phyloP scores from a whole-genome alignment of 1,140 invertebrate species.

The Drosophila tsacasi region DNA sequence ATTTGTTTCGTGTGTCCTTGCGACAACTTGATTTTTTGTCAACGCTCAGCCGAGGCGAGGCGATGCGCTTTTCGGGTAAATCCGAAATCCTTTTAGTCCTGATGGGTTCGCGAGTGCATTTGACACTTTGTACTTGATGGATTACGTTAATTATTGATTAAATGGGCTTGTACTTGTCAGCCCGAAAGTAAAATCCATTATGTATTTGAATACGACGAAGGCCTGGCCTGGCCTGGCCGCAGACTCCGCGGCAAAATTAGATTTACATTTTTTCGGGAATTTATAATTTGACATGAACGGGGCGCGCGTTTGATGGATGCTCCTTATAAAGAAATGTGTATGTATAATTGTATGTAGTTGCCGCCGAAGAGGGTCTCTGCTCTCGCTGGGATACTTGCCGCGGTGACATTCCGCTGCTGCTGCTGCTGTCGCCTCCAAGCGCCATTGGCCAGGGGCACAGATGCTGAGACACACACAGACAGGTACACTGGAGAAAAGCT shows the following conservation, averaged over 20 bases:
- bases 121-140: conserved; percentile 83
- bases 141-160: conserved; percentile 84
- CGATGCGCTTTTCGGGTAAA: conserved; percentile 48
- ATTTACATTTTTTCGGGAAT: conserved; percentile 72
- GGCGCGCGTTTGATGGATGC: conserved; percentile 75
- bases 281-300: conserved; percentile 72
- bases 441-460: conserved; percentile 19
- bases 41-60: conserved; percentile 44
- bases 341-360: conserved; percentile 12
- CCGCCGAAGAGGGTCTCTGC: conserved; percentile 31
- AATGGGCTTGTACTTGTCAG: conserved; percentile 83
- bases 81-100: conserved; percentile 71
- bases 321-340: conserved; percentile 8
- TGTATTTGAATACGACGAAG: conserved; percentile 63
- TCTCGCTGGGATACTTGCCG: conserved; percentile 29
- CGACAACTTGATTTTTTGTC: conserved; percentile 72
- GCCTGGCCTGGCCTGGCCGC: neutral
- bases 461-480: neutral
- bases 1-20: conserved; percentile 79
- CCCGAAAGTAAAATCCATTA: conserved; percentile 72
- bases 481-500: neutral
- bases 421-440: conserved; percentile 31
- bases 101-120: conserved; percentile 76
- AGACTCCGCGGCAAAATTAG: conserved; percentile 57
- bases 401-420: conserved; percentile 38